Evolutionary conservation across 2,797 vertebrate species (phyloP).

Genomic region (Neosilurus mollespiculum): DNA sequence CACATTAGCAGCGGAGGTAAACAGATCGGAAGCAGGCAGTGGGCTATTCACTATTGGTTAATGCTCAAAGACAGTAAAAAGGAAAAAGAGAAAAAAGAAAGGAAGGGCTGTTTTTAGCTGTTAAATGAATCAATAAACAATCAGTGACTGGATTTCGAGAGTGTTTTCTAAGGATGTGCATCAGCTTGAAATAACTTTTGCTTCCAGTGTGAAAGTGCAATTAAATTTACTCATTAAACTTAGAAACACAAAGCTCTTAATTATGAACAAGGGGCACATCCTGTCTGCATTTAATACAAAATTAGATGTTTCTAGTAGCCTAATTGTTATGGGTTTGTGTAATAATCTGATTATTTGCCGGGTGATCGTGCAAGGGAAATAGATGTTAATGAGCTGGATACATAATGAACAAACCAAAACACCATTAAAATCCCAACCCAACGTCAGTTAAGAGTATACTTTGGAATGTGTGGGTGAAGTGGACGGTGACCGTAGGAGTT

Average conservation of each 20-base stretch:
- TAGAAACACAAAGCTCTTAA: slow-evolving; percentile 12
- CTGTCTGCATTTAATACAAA: slow-evolving; percentile 24
- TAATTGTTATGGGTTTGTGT: slow-evolving; percentile 24
- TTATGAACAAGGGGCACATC: slow-evolving; percentile 18
- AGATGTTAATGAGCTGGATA: slow-evolving; percentile 10
- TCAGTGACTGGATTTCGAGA: neutral
- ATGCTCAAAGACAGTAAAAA: neutral
- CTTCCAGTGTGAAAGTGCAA: slow-evolving; percentile 13
- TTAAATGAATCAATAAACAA: slow-evolving; percentile 38
- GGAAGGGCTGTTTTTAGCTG: slow-evolving; percentile 18
- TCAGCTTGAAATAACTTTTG: slow-evolving; percentile 30
- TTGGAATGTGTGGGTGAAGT: slow-evolving; percentile 51
- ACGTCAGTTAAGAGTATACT: slow-evolving; percentile 37
- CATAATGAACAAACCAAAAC: slow-evolving; percentile 5
- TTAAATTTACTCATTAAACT: slow-evolving; percentile 32
- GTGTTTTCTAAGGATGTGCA: slow-evolving; percentile 9
- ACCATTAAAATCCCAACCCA: slow-evolving; percentile 24
- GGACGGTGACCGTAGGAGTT: slow-evolving; percentile 45
- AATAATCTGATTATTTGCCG: slow-evolving; percentile 23
- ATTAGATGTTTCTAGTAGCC: slow-evolving; percentile 26
- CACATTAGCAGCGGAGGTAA: neutral
- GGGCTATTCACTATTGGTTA: neutral
- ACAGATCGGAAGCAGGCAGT: neutral
- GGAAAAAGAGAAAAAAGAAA: neutral
- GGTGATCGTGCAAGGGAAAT: slow-evolving; percentile 10